Percentiles rank a stretch among this genome's conserved stretches.
These are phyloP conservation scores for Muscicapa comitata DNA, from an alignment of 2,797 vertebrate species.

Conservation along the genomic window DNA sequence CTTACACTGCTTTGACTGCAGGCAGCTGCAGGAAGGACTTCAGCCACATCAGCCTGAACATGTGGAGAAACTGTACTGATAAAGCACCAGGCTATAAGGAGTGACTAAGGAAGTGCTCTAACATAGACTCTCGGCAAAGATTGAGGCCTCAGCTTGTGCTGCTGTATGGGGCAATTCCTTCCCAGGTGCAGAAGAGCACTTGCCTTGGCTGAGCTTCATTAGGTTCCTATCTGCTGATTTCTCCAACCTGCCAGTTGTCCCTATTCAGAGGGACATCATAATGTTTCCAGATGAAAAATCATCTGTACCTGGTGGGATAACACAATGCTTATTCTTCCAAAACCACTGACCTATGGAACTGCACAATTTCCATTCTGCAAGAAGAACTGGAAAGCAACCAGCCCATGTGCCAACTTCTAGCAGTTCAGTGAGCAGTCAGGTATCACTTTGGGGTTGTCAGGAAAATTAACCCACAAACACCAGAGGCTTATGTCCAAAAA, in stretches of 20 bases:
- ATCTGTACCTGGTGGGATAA: background rate
- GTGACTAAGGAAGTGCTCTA: background rate
- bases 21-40: background rate
- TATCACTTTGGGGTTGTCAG: background rate
- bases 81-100: background rate
- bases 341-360: background rate
- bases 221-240: background rate
- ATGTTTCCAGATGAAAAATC: background rate
- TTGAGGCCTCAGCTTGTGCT: background rate
- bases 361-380: background rate
- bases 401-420: background rate
- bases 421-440: background rate
- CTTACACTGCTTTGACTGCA: background rate
- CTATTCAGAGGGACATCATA: background rate
- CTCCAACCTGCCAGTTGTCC: background rate
- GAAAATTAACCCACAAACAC: too few relatives aligned
- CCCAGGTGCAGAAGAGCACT: background rate
- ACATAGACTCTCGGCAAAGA: background rate
- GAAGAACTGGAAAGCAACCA: background rate
- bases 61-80: background rate
- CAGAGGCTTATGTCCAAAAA: too few relatives aligned
- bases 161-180: background rate
- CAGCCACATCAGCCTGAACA: background rate
- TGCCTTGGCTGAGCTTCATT: background rate
- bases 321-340: background rate